A percentile compares a stretch with the other conserved stretches of the same genome.
Conservation (phyloP, 2,888 invertebrate species). For the Allygus modestus region DNA sequence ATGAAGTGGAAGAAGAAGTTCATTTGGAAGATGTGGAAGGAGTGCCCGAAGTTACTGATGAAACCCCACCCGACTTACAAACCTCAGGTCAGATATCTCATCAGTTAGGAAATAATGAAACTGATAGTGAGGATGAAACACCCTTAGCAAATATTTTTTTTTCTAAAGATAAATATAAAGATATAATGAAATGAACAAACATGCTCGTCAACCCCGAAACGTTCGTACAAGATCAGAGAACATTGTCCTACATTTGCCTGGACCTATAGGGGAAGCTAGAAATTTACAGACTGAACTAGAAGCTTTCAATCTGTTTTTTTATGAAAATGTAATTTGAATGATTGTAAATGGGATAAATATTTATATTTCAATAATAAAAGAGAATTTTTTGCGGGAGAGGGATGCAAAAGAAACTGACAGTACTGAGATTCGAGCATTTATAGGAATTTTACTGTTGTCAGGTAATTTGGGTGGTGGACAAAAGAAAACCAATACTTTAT, state of each 20-base stretch:
- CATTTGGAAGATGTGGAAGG: constrained; percentile 62
- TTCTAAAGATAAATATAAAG: constrained; percentile 30
- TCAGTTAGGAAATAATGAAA: neutral
- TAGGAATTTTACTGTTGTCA: constrained; percentile 46
- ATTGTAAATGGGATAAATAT: constrained; percentile 52
- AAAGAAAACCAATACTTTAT: constrained; percentile 3
- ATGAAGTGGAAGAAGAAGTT: constrained; percentile 58
- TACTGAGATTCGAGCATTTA: constrained; percentile 50
- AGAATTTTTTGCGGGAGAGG: constrained; percentile 49
- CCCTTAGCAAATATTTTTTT: constrained; percentile 44
- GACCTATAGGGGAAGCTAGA: constrained; percentile 37
- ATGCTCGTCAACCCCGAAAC: neutral
- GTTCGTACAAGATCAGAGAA: constrained; percentile 48
- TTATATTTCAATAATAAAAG: constrained; percentile 52
- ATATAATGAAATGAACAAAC: constrained; percentile 50
- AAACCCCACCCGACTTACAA: neutral
- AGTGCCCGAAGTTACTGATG: constrained; percentile 45
- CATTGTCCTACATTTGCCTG: constrained; percentile 44
- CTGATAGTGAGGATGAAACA: constrained; percentile 58
- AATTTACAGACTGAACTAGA: constrained; percentile 46
- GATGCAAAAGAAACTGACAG: constrained; percentile 48
- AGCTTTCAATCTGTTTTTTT: constrained; percentile 44
- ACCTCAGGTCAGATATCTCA: neutral
- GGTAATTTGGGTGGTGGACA: constrained; percentile 36
- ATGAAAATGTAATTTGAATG: constrained; percentile 9